Conservation (phyloP, 2,888 invertebrate genomes). For the Microdon myrmicae region DNA sequence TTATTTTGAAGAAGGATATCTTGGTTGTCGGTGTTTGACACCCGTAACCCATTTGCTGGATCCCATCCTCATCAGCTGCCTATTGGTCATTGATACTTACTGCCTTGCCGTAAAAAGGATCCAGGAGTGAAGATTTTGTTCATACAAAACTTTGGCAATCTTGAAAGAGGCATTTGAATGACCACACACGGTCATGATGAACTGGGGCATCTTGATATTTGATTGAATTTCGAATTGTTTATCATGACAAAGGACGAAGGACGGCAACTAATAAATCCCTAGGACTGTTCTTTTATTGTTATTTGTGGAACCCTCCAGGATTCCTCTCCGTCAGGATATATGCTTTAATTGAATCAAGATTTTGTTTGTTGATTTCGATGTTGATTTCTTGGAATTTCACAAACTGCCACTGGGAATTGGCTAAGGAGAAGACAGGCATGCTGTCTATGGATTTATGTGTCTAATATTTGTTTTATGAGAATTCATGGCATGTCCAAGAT, state of each 20-base stretch:
- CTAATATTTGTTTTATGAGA: not conserved
- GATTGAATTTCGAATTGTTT: constrained; percentile 33
- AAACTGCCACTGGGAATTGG: not conserved
- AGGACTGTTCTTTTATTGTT: constrained; percentile 25
- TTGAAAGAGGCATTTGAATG: constrained; percentile 22
- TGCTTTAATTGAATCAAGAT: constrained; percentile 37
- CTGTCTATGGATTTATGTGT: constrained; percentile 30
- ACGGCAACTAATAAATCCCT: too few species aligned
- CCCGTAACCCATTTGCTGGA: too few species aligned
- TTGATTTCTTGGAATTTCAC: constrained; percentile 18
- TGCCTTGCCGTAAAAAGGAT: constrained; percentile 7
- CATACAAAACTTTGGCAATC: constrained; percentile 22
- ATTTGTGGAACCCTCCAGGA: constrained; percentile 31
- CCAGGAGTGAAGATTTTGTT: constrained; percentile 11
- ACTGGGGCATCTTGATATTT: constrained; percentile 22
- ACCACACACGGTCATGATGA: not conserved
- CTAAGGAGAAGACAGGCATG: not conserved
- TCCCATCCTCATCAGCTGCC: constrained; percentile 7
- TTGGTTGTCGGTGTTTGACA: too few species aligned
- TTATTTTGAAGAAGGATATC: constrained; percentile 20
- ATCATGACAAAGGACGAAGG: constrained; percentile 15
- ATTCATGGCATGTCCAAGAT: constrained; percentile 1
- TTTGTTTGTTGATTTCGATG: constrained; percentile 24
- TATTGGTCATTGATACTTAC: constrained; percentile 36
- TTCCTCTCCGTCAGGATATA: constrained; percentile 17